phyloP scores from a whole-genome alignment of 23 tunicate genomes.

The Styela clava region DNA sequence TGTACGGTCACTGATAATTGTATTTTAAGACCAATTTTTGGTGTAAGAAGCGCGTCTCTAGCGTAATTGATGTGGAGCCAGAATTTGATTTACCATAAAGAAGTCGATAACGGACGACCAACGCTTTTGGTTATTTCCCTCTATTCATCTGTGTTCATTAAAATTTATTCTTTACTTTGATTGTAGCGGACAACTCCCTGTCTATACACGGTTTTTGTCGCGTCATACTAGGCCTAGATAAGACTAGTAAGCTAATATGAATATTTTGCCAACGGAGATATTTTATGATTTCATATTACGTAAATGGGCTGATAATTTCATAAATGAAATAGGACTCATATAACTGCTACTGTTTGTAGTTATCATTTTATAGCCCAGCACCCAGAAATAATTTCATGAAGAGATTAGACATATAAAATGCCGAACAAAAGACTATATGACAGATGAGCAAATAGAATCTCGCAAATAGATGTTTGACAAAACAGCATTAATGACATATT shows the following conservation, averaged over 20 bases:
- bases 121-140: background rate
- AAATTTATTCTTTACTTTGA: background rate
- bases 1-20: background rate
- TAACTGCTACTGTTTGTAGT: conserved; percentile 9
- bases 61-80: background rate
- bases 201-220: too few relatives aligned
- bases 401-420: background rate
- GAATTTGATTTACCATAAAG: background rate
- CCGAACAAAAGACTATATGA: conserved; percentile 7
- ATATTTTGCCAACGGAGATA: background rate
- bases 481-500: conserved; percentile 25
- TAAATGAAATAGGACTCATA: background rate
- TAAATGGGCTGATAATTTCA: background rate
- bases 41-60: background rate
- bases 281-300: background rate
- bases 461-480: conserved; percentile 9
- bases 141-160: too few relatives aligned
- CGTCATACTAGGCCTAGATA: too few relatives aligned
- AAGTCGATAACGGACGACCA: background rate
- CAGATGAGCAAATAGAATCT: conserved; percentile 15
- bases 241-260: too few relatives aligned
- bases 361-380: background rate
- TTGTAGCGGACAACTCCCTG: background rate
- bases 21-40: background rate
- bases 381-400: conserved; percentile 24